These are phyloP conservation scores for Paragorgia papillata DNA, from an alignment of 92 coral and sea anemone species.

Conservation along the genomic window DNA sequence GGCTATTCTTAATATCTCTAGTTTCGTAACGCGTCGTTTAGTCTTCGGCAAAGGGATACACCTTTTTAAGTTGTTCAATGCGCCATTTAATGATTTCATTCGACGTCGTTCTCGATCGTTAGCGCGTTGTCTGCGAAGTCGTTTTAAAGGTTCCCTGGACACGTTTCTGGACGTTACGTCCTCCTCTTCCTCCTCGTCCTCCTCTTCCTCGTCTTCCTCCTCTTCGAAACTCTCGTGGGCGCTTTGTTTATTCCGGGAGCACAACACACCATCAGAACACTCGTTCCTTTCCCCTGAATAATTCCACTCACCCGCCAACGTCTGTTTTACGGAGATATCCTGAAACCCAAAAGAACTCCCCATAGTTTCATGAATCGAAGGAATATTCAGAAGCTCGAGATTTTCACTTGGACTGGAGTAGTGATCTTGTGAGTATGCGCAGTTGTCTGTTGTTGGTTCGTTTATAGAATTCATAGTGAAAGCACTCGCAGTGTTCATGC, in stretches of 20 bases:
- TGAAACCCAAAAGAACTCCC: constrained; percentile 13
- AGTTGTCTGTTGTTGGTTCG: background rate
- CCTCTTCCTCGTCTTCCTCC: background rate
- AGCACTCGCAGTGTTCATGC: background rate
- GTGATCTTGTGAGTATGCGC: background rate
- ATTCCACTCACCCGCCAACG: background rate
- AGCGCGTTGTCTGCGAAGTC: constrained; percentile 97
- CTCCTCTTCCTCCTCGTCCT: background rate
- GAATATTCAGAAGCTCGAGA: constrained; percentile 22
- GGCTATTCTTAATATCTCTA: constrained; percentile 94
- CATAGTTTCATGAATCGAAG: constrained; percentile 40
- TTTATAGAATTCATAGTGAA: background rate
- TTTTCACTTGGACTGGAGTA: background rate
- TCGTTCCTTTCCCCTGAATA: background rate
- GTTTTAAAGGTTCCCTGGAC: constrained; percentile 86
- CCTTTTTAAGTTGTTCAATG: constrained; percentile 87
- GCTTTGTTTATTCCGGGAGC: background rate
- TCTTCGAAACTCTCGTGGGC: too few relatives aligned
- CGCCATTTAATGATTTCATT: constrained; percentile 92
- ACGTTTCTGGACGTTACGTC: constrained; percentile 11
- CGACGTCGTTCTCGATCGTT: constrained; percentile 97
- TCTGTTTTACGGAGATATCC: background rate
- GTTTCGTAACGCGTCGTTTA: constrained; percentile 93
- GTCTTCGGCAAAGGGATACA: constrained; percentile 98
- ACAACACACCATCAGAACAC: background rate